Base-by-base conservation (phyloP, 2,797 vertebrate genomes). In the Decapterus maruadsi region DNA sequence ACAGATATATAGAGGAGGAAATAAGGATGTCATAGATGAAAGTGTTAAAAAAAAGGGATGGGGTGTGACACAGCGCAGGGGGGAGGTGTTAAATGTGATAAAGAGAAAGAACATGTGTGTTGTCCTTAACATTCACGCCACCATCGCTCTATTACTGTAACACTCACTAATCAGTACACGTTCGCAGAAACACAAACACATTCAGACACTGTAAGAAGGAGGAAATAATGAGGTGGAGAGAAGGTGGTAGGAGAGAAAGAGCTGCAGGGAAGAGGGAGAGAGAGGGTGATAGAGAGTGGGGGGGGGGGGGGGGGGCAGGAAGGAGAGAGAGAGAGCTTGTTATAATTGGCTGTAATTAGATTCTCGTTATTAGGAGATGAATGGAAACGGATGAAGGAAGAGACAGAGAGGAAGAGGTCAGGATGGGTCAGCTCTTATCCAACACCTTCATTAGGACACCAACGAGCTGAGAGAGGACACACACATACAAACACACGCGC, bases 271-370 rank as follows among this genome's bases (percentile, higher is more conserved):
- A 26, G 58, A 70, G 76, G 72, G 54, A 1, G 50, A 42, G 43
- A 69, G 74, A 71, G 50, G 56, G 55, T 45, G 79, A 80, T 42
- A 72, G 68, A 58, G 59, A 20, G 66, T n/a, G 29, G 3, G 61
- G 26, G 26, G 26, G 38, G 59, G 19, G 66, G 19, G 29, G 3
- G 61, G 26, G 26, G 26, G 38, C 42, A 12, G 75, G 46, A 19
- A 62, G 20, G 59, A 40, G 43, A 67, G 80, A 71, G 72, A 75
- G 77, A 81, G 83, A 84, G 87, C 81, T 89, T 85, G 84, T 90
- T 91, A 88, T 92, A 93, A 93, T 90, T 92, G 92, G 83, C 85
- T 81, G 87, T 92, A 92, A 93, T 94, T 91, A 92, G 90, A 92
- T 92, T 93, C 87, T 91, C 88, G 90, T 92, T 92, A 93, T 91